Evolutionary conservation across 2,888 invertebrate species (phyloP), one percentile per base, ranked within the genome.

Genomic region (Drosophila aldrichi): DNA sequence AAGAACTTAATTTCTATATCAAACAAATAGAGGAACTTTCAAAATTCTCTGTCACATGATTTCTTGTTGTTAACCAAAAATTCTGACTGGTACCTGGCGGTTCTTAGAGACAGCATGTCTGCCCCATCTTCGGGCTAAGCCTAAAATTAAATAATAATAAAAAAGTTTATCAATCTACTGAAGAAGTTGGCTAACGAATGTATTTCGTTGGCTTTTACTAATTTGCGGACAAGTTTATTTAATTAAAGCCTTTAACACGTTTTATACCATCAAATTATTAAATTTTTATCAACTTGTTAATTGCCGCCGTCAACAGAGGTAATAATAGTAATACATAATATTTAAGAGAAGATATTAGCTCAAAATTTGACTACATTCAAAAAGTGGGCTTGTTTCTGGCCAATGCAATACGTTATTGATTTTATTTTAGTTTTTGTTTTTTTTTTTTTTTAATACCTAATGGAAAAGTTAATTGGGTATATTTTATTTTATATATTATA

Each of bases 371-470:
- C 29, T 40, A 49, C 60, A 41, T 57, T 34, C 54, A 60, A 76
- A 81, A 82, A 78, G 76, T 82, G 87, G 84, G 82, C 84, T 87
- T 82, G 82, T 83, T 81, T 77, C 72, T 60, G n/a, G 40, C 18
- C 8, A 7, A 14, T 6, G 54, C 32, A 41, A 38, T 48, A 51
- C 41, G 49, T 55, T 69, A 59, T 58, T 73, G 59, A 49, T 41
- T 55, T 52, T 65, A 48, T 60, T 78, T 48, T 54, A 64, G 56
- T 67, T 49, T 55, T n/a, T n/a, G n/a, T n/a, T n/a, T n/a, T n/a
- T n/a, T n/a, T 57, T 16, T 9, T 18, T 56, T 29, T 12, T 29
- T 36, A 10, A 32, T 10, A 32, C 32, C 10, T 10, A 32, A 10
- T 32, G 10, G 3, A 3, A 9, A 32, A 32, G 10, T 32, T 3